A percentile compares a stretch with the other conserved stretches of the same genome.
Conservation (phyloP, 2,113 vertebrate species). For the Trochalopteron elliotii region DNA sequence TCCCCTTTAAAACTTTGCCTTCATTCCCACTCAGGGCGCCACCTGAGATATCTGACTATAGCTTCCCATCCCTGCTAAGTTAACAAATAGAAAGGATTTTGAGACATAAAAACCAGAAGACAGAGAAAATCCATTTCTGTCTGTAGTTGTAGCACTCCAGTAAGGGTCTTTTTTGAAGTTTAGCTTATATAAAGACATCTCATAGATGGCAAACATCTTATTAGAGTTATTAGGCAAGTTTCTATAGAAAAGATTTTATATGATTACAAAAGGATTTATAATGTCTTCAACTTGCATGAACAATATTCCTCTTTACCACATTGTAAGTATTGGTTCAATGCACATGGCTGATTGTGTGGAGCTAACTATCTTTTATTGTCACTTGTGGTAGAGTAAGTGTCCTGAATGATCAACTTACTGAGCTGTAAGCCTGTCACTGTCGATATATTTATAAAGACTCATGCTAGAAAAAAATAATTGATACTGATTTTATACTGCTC, state of each 20-base stretch:
- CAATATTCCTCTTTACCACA: background rate
- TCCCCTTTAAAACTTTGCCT: background rate
- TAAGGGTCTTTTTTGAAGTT: background rate
- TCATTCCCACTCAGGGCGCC: background rate
- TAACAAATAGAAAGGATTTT: background rate
- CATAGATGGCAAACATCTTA: background rate
- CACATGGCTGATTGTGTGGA: background rate
- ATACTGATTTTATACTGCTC: background rate
- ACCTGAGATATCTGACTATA: background rate
- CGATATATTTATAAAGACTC: background rate
- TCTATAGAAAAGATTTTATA: background rate
- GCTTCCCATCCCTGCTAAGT: background rate
- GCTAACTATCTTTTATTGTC: background rate
- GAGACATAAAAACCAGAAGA: background rate
- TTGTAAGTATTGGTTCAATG: background rate
- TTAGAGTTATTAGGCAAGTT: background rate
- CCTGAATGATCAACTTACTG: background rate
- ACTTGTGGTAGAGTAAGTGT: background rate
- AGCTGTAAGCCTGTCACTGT: background rate
- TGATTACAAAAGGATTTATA: background rate
- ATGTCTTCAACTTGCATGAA: background rate
- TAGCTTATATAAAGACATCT: background rate
- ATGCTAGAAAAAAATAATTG: background rate
- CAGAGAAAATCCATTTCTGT: background rate
- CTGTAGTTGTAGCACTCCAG: background rate